Percentiles rank a stretch among this genome's conserved stretches.
Conservation (phyloP, 2,113 vertebrate genomes). For the Lathamus discolor region DNA sequence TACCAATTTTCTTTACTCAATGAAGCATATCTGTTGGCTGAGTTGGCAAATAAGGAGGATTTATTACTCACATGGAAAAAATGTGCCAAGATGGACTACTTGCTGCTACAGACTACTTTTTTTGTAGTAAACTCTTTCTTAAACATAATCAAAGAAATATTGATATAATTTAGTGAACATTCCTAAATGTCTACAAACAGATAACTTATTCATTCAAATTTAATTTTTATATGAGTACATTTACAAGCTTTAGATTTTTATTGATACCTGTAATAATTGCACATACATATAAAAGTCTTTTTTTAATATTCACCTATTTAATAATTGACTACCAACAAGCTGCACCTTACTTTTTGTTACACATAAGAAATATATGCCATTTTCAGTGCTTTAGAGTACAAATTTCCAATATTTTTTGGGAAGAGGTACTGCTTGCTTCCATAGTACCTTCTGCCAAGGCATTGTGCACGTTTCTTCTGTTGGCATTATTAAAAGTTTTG, state of each 20-base stretch:
- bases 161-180: neutral
- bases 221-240: neutral
- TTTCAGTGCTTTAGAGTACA: neutral
- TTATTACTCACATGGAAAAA: constrained; percentile 59
- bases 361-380: neutral
- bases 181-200: neutral
- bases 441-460: neutral
- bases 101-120: constrained; percentile 20
- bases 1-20: constrained; percentile 68
- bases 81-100: constrained; percentile 44
- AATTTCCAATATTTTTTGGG: neutral
- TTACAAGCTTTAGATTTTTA: neutral
- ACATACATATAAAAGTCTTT: neutral
- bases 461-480: neutral
- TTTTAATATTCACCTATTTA: neutral
- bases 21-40: constrained; percentile 67
- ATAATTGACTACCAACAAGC: neutral
- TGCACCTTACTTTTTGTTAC: neutral
- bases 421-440: neutral
- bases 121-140: constrained; percentile 29
- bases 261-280: neutral
- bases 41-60: constrained; percentile 69
- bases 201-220: neutral
- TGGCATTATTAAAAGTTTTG: neutral
- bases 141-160: constrained; percentile 15